These are phyloP conservation scores for Oncorhynchus gorbuscha DNA, from an alignment of 2,113 vertebrate genomes.

Conservation along the genomic window DNA sequence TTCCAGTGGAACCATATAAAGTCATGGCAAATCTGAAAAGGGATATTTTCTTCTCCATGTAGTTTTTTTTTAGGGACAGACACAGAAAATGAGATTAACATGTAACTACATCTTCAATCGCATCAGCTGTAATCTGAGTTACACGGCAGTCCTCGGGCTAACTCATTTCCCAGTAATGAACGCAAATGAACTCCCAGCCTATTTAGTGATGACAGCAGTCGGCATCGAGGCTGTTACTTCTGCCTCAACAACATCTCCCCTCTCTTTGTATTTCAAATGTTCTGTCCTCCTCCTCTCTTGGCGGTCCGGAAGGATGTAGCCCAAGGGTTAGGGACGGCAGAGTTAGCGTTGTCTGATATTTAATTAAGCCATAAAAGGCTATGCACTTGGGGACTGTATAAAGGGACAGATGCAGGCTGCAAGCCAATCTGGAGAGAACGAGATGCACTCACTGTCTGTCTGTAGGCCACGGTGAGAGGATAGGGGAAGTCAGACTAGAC, in stretches of 20 bases:
- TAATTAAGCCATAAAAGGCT: conserved; percentile 66
- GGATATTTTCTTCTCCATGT: conserved; percentile 58
- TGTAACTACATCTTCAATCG: conserved; percentile 61
- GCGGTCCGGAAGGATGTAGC: conserved; percentile 26
- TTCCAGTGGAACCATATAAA: conserved; percentile 47
- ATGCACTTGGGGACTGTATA: conserved; percentile 25
- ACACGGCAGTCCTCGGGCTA: conserved; percentile 64
- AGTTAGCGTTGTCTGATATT: conserved; percentile 64
- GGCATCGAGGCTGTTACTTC: conserved; percentile 46
- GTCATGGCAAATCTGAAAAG: conserved; percentile 39
- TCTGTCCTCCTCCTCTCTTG: conserved; percentile 1
- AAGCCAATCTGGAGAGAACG: conserved; percentile 41
- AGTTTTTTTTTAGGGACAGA: conserved; percentile 58
- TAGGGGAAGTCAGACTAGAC: too few species aligned
- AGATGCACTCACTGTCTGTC: conserved; percentile 52
- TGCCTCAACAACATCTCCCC: conserved; percentile 9
- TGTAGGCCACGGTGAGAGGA: not conserved
- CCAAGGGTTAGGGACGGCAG: conserved; percentile 43
- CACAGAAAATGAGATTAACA: conserved; percentile 52
- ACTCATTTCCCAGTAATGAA: conserved; percentile 71
- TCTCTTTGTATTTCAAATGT: not conserved
- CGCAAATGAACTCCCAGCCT: conserved; percentile 73
- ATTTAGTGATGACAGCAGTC: conserved; percentile 67
- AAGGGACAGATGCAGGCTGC: conserved; percentile 47
- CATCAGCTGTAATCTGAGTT: conserved; percentile 59